Conservation (phyloP, 2,113 vertebrate genomes). For the Natator depressus region DNA sequence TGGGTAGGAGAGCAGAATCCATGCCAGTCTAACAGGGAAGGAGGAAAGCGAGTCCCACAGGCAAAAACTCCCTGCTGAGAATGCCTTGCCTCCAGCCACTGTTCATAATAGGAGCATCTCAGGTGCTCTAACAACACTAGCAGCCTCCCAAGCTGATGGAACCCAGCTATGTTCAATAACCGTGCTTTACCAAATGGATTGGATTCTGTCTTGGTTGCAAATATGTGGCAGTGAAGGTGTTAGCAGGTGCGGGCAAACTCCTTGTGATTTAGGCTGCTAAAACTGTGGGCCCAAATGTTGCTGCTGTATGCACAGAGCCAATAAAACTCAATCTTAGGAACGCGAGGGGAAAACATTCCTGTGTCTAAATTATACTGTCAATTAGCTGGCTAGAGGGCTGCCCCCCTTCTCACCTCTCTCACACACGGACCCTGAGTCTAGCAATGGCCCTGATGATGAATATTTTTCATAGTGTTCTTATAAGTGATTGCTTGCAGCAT, state of each 20-base stretch:
- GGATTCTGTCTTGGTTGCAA: neutral
- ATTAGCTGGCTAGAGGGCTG: neutral
- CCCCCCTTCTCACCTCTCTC: conserved; percentile 25
- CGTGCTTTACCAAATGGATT: rapidly evolving
- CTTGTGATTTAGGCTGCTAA: neutral
- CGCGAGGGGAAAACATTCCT: neutral
- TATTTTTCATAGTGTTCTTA: conserved; percentile 64
- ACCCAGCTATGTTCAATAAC: neutral
- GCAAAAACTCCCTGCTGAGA: neutral
- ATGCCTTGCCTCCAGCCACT: neutral
- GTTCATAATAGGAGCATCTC: neutral
- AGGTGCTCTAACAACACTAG: neutral
- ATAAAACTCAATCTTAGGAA: neutral
- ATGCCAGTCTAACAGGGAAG: neutral
- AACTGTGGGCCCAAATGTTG: neutral
- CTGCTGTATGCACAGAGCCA: too few species aligned
- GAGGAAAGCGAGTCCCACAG: neutral
- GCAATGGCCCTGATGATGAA: conserved; percentile 34
- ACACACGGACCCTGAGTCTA: conserved; percentile 1
- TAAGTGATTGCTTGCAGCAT: conserved; percentile 83
- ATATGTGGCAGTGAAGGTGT: neutral
- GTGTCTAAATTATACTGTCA: neutral
- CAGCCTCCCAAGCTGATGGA: neutral
- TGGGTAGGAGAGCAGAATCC: neutral
- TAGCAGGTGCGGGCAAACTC: neutral